phyloP scores from a whole-genome alignment of 2,113 vertebrate species.

The Tenebrosternarchus preto region DNA sequence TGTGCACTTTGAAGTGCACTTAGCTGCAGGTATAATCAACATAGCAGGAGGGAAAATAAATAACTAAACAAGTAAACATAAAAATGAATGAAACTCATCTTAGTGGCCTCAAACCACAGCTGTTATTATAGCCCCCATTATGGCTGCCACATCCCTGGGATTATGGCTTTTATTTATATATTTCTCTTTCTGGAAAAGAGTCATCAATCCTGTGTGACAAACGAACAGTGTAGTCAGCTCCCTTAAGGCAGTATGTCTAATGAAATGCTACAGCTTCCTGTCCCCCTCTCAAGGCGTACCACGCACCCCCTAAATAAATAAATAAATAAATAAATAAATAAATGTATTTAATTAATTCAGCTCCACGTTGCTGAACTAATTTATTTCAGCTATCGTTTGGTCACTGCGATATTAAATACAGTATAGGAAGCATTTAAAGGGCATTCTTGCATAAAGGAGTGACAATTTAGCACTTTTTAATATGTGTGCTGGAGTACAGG shows the following conservation, averaged over 20 bases:
- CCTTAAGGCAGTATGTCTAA: slow-evolving; percentile 67
- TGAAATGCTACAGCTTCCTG: slow-evolving; percentile 69
- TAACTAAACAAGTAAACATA: slow-evolving; percentile 50
- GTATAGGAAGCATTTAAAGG: slow-evolving; percentile 49
- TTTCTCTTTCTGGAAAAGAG: slow-evolving; percentile 66
- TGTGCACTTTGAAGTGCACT: slow-evolving; percentile 28
- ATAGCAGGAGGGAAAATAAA: slow-evolving; percentile 28
- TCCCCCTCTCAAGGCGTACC: slow-evolving; percentile 56
- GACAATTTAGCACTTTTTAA: slow-evolving; percentile 57
- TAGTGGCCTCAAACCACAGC: slow-evolving; percentile 60
- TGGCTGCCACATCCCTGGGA: slow-evolving; percentile 63
- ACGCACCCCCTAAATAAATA: slow-evolving; percentile 20
- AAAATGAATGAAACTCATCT: slow-evolving; percentile 64
- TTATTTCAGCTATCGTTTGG: slow-evolving; percentile 48
- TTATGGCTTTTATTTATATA: slow-evolving; percentile 70
- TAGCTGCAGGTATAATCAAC: slow-evolving; percentile 11
- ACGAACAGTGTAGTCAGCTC: slow-evolving; percentile 69
- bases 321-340: slow-evolving; percentile 22
- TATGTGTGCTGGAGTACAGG: slow-evolving; percentile 60
- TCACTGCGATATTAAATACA: slow-evolving; percentile 52
- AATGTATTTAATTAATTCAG: slow-evolving; percentile 41
- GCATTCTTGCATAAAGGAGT: slow-evolving; percentile 52
- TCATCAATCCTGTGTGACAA: slow-evolving; percentile 71
- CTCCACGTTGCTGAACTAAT: slow-evolving; percentile 55
- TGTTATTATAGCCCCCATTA: slow-evolving; percentile 61